phyloP scores from a whole-genome alignment of 2,888 invertebrate species.

The Andrena fulva region DNA sequence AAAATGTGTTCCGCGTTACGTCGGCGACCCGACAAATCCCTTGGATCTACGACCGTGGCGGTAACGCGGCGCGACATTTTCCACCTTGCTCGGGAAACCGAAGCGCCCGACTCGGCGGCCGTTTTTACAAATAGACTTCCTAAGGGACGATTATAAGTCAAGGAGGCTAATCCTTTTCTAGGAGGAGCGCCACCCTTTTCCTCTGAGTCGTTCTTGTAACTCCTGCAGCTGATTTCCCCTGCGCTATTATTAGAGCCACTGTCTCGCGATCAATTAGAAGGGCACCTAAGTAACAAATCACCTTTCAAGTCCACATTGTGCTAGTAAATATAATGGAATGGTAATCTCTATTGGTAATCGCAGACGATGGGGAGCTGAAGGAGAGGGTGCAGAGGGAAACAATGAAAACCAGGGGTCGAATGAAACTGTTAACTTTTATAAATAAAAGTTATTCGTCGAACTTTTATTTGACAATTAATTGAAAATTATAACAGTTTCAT shows the following conservation, averaged over 20 bases:
- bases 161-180: slow-evolving; percentile 62
- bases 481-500: too few species aligned
- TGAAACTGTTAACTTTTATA: too few species aligned
- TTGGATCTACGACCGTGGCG: slow-evolving; percentile 71
- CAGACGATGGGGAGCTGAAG: too few species aligned
- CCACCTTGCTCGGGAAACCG: slow-evolving; percentile 76
- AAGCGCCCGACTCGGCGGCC: slow-evolving; percentile 52
- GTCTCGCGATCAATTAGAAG: background rate
- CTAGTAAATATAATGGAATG: too few species aligned
- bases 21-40: slow-evolving; percentile 75
- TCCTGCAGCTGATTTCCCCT: slow-evolving; percentile 24
- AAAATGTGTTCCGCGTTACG: slow-evolving; percentile 76
- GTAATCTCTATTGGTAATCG: too few species aligned
- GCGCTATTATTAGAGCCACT: slow-evolving; percentile 42
- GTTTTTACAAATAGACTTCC: slow-evolving; percentile 71
- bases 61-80: slow-evolving; percentile 69
- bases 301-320: too few species aligned
- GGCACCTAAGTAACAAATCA: too few species aligned
- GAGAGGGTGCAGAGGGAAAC: too few species aligned
- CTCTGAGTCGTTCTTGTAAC: slow-evolving; percentile 42
- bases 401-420: too few species aligned
- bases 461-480: too few species aligned
- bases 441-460: too few species aligned
- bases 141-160: slow-evolving; percentile 56
- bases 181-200: slow-evolving; percentile 10